A percentile compares a stretch with the other conserved stretches of the same genome.
Evolutionary conservation across 1,140 invertebrate genomes (phyloP).

Genomic region (Saccostrea glomerata): DNA sequence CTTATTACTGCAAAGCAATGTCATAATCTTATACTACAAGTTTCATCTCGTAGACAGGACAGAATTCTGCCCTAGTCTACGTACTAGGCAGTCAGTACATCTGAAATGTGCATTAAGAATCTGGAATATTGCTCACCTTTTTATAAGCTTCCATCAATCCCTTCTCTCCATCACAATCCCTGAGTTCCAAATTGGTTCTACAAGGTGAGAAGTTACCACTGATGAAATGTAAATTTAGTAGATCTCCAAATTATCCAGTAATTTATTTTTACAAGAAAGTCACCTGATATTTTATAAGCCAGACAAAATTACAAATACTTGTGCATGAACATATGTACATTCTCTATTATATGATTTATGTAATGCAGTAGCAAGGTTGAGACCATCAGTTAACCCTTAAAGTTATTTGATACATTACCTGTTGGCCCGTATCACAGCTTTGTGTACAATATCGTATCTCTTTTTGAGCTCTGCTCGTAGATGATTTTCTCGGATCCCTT

Average conservation of each 20-base stretch:
- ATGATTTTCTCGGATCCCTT: conserved; percentile 75
- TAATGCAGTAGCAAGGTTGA: too few species aligned
- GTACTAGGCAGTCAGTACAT: background rate
- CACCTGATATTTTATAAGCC: too few species aligned
- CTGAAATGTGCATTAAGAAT: background rate
- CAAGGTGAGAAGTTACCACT: background rate
- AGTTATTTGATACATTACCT: background rate
- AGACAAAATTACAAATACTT: too few species aligned
- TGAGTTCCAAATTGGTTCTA: conserved; percentile 52
- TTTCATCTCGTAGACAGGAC: too few species aligned
- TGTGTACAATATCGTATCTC: conserved; percentile 66
- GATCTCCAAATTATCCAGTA: too few species aligned
- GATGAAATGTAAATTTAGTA: background rate
- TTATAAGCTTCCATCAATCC: conserved; percentile 73
- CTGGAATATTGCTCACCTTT: conserved; percentile 54
- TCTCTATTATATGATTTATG: too few species aligned
- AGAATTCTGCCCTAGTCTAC: too few species aligned
- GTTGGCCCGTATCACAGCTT: conserved; percentile 57
- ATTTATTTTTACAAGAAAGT: too few species aligned
- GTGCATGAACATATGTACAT: too few species aligned
- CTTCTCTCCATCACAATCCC: conserved; percentile 71
- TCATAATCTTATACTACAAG: too few species aligned
- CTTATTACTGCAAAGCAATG: too few species aligned
- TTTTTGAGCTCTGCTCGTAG: conserved; percentile 74
- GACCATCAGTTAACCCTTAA: too few species aligned